These are phyloP conservation scores for Gephyroberyx darwinii DNA, from an alignment of 2,797 vertebrate species.

Conservation along the genomic window DNA sequence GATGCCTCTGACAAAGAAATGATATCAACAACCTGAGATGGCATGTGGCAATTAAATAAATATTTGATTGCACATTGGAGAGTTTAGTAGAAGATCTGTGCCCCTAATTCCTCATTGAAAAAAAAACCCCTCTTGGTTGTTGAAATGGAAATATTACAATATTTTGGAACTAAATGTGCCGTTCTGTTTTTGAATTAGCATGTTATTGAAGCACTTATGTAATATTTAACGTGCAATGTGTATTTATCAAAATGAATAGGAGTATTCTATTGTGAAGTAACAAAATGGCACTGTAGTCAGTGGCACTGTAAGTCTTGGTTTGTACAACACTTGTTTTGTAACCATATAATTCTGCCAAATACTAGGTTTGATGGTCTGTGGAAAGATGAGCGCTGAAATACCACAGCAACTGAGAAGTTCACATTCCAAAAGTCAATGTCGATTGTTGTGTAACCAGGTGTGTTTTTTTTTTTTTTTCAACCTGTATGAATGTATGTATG, in stretches of 20 bases:
- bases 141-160: not conserved
- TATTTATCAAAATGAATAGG: constrained; percentile 3
- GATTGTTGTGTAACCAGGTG: no score
- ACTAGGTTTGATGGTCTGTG: not conserved
- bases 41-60: constrained; percentile 44
- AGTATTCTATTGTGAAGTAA: constrained; percentile 15
- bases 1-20: constrained; percentile 29
- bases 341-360: constrained; percentile 3
- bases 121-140: not conserved
- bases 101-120: constrained; percentile 4
- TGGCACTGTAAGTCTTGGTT: not conserved
- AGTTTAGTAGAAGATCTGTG: constrained; percentile 16
- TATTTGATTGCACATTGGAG: constrained; percentile 16
- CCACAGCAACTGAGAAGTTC: not conserved
- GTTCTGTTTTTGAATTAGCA: constrained; percentile 5
- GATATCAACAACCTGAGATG: constrained; percentile 29
- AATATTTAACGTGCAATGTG: constrained; percentile 6
- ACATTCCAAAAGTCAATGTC: constrained; percentile 9
- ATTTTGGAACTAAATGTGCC: constrained; percentile 2
- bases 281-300: not conserved
- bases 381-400: not conserved
- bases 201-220: not conserved
- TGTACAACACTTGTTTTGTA: not conserved
- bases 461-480: not conserved
- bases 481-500: no score